phyloP scores from a whole-genome alignment of 2,797 vertebrate genomes.

The Micromesistius poutassou region DNA sequence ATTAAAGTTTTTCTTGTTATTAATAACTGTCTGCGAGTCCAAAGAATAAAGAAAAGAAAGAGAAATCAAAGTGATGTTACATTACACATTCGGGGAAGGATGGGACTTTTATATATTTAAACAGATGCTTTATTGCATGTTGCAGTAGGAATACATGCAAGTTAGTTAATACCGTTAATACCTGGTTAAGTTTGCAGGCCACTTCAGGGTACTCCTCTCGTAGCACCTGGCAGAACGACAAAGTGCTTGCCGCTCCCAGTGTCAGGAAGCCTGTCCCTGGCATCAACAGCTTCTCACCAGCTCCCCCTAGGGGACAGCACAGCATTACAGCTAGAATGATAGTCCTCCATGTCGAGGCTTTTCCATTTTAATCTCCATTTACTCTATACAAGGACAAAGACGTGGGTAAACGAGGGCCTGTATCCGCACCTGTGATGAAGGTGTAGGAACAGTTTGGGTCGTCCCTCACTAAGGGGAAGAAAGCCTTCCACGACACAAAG shows the following conservation, averaged over 20 bases:
- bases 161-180: constrained; percentile 56
- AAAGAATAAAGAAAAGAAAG: too few relatives aligned
- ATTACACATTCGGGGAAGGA: not conserved
- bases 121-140: not conserved
- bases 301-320: constrained; percentile 67
- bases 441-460: constrained; percentile 76
- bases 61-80: too few relatives aligned
- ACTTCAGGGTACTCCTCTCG: constrained; percentile 79
- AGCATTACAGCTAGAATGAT: not conserved
- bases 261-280: constrained; percentile 83
- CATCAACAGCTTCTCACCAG: constrained; percentile 80
- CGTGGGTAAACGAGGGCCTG: not conserved
- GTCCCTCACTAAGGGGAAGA: constrained; percentile 76
- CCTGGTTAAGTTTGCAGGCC: constrained; percentile 77
- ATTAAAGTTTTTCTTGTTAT: not conserved
- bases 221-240: constrained; percentile 81
- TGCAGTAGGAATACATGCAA: not conserved
- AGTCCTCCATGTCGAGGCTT: not conserved
- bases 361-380: not conserved
- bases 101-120: not conserved
- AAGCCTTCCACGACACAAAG: constrained; percentile 79
- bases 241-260: constrained; percentile 73
- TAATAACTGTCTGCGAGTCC: too few relatives aligned
- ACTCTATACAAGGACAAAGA: not conserved
- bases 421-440: constrained; percentile 79